Base-by-base conservation (phyloP, 2,113 vertebrate species). In the Parus major region DNA sequence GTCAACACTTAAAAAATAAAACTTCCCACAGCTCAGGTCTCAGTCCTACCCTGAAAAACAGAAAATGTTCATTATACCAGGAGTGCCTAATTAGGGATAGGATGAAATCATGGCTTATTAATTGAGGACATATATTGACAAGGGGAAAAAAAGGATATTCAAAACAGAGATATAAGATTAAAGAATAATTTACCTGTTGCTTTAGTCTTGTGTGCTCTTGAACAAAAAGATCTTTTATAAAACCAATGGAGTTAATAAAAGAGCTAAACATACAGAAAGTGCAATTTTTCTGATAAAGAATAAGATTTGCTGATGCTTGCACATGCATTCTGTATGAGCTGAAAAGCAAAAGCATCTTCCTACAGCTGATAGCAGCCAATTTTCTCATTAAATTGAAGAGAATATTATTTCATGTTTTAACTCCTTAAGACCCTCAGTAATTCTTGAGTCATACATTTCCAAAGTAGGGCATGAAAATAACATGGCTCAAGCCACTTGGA, bases 401-500 rank as follows among this genome's bases (percentile, higher is more conserved):
- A 72, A 28, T 82, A 65, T 60, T 71, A 77, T 79, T 73, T 71
- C 24, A 20, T 65, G 18, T 65, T 79, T 36, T 64, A 50, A 29
- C 46, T 92, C 61, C 68, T 90, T 42, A 88, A 92, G 80, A 95
- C 33, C 55, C 52, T 66, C 47, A 88, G 82, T 87, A 70, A 87
- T 83, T 91, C 86, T 33, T 46, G 39, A 92, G 42, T 82, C 85
- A 81, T 36, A 46, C 8, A 4, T 68, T 73, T 73, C 57, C 63
- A 50, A 93, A 96, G 87, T 56, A 88, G 95, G 79, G n/a, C 84
- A 90, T 39, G 46, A 93, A 91, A 81, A 78, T 44, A 91, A 29
- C 60, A 52, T 65, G 61, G 60, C 82, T 93, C 49, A 72, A 86
- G 82, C 31, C 70, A 63, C 77, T 63, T 24, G 24, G 56, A 88